These are phyloP conservation scores for Hemitrygon akajei DNA, from an alignment of 2,797 vertebrate species.

Conservation along the genomic window DNA sequence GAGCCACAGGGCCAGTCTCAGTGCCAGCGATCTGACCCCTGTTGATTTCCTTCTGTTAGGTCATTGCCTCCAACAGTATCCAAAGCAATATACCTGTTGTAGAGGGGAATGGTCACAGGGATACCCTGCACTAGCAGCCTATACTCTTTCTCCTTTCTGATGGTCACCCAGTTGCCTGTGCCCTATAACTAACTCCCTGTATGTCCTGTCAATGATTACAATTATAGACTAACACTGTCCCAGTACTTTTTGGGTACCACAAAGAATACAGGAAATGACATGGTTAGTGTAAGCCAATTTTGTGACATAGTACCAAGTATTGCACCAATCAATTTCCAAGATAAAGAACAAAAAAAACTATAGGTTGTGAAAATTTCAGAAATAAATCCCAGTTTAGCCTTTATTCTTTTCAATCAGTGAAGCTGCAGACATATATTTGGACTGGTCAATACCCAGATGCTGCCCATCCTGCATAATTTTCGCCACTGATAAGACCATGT, in stretches of 20 bases:
- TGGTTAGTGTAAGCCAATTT: not conserved
- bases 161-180: no score
- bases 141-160: no score
- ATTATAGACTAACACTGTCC: not conserved
- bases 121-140: no score
- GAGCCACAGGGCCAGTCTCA: no score
- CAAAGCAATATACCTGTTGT: no score
- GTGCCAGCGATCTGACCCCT: no score
- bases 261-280: not conserved
- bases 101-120: no score
- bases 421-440: not conserved
- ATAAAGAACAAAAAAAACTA: not conserved
- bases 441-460: slow-evolving; percentile 22
- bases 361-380: not conserved
- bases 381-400: not conserved
- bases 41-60: no score
- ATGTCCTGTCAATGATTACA: not conserved
- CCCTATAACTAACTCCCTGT: not conserved
- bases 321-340: not conserved
- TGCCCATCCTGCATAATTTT: slow-evolving; percentile 40
- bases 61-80: no score
- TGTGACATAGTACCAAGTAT: not conserved
- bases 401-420: not conserved
- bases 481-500: slow-evolving; percentile 47
- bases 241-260: not conserved